Percentiles rank a stretch among this genome's conserved stretches.
Conservation (phyloP, 2,888 invertebrate genomes). For the Brenthis ino region DNA sequence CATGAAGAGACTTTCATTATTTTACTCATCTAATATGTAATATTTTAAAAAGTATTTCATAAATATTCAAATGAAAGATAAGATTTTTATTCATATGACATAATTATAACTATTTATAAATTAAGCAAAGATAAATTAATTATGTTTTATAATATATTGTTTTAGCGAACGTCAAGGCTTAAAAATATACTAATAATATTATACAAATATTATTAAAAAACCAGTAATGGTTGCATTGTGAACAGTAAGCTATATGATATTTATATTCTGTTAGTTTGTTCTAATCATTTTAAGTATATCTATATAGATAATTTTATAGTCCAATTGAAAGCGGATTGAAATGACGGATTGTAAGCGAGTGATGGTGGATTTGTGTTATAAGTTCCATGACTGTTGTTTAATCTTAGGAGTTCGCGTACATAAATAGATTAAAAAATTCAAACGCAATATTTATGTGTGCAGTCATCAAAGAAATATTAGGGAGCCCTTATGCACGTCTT, state of each 20-base stretch:
- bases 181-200: too few relatives aligned
- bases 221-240: too few relatives aligned
- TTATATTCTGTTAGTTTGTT: background rate
- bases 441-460: slow-evolving; percentile 27
- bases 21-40: too few relatives aligned
- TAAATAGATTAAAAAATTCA: slow-evolving; percentile 31
- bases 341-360: slow-evolving; percentile 46
- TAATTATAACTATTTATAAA: too few relatives aligned
- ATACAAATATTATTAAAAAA: too few relatives aligned
- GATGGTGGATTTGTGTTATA: slow-evolving; percentile 45
- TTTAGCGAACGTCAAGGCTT: too few relatives aligned
- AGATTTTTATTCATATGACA: too few relatives aligned
- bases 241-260: background rate
- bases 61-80: too few relatives aligned
- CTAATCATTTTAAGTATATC: background rate
- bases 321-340: slow-evolving; percentile 35
- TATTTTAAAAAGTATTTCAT: too few relatives aligned
- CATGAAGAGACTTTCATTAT: too few relatives aligned
- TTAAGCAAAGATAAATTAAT: too few relatives aligned
- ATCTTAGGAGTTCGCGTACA: slow-evolving; percentile 35
- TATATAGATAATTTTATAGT: slow-evolving; percentile 16
- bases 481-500: slow-evolving; percentile 55
- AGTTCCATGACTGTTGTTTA: slow-evolving; percentile 34
- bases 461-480: slow-evolving; percentile 33
- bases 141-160: too few relatives aligned